These are phyloP conservation scores for Artemia sinica DNA, from an alignment of 2,888 invertebrate genomes.

Conservation along the genomic window DNA sequence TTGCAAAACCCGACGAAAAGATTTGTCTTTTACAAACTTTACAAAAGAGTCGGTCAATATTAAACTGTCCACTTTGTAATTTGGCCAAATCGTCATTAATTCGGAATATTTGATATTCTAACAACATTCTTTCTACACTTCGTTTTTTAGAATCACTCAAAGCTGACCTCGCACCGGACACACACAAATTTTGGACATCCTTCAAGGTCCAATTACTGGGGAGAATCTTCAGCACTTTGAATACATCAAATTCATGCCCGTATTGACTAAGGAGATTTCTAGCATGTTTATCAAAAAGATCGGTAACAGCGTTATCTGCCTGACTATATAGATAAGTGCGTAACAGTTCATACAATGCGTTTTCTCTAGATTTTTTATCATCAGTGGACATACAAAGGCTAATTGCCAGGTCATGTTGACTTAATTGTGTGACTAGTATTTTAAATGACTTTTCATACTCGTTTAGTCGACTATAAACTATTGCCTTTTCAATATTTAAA, in stretches of 20 bases:
- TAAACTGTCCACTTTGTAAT: background rate
- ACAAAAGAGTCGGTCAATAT: background rate
- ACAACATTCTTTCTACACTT: background rate
- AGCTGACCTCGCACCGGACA: conserved; percentile 2
- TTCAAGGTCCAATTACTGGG: background rate
- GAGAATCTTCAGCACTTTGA: conserved; percentile 6
- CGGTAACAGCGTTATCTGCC: background rate
- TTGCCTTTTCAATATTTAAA: background rate
- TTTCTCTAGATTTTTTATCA: background rate
- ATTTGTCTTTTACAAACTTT: conserved; percentile 8
- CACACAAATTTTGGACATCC: background rate
- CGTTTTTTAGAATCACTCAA: background rate
- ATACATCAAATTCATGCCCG: background rate
- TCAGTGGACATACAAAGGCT: background rate
- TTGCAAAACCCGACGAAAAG: background rate
- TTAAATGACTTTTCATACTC: conserved; percentile 2
- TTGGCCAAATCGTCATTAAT: background rate
- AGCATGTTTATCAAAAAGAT: background rate
- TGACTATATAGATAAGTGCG: background rate
- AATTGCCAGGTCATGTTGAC: background rate
- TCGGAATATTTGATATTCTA: background rate
- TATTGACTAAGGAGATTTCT: background rate
- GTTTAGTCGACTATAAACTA: background rate
- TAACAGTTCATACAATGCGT: conserved; percentile 2
- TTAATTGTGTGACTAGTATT: background rate